Conservation (phyloP, 2,797 vertebrate genomes). For the Sebastes nivosus region DNA sequence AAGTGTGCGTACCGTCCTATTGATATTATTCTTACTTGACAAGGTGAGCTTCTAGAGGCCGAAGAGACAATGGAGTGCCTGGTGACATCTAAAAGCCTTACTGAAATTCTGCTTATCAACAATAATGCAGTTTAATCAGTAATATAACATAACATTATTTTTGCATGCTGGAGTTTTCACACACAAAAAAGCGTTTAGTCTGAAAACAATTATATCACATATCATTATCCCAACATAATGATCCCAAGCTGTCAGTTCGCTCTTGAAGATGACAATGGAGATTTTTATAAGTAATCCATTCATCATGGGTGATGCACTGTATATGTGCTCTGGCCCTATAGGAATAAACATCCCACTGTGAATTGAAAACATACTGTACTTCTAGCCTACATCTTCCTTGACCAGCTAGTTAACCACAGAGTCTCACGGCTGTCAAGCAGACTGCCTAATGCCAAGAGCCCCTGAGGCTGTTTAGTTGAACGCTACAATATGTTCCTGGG, state of each 20-base stretch:
- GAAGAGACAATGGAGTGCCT: neutral
- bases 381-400: conserved; percentile 11
- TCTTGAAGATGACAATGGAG: neutral
- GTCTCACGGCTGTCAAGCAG: conserved; percentile 34
- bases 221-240: neutral
- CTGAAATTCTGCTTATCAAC: neutral
- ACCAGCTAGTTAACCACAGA: conserved; percentile 17
- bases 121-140: neutral
- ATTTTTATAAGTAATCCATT: conserved; percentile 4
- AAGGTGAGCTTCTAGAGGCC: neutral
- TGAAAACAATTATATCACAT: neutral
- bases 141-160: neutral
- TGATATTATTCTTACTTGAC: neutral
- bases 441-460: conserved; percentile 13
- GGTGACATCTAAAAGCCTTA: neutral
- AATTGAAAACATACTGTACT: neutral
- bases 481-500: neutral
- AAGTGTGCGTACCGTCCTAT: neutral
- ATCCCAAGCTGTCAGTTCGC: neutral
- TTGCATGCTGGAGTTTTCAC: neutral
- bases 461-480: conserved; percentile 18
- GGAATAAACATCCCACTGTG: conserved; percentile 12
- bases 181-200: neutral
- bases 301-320: neutral
- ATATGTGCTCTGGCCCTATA: neutral